Conservation (phyloP, 2,113 vertebrate species). For the Macquaria ambigua region DNA sequence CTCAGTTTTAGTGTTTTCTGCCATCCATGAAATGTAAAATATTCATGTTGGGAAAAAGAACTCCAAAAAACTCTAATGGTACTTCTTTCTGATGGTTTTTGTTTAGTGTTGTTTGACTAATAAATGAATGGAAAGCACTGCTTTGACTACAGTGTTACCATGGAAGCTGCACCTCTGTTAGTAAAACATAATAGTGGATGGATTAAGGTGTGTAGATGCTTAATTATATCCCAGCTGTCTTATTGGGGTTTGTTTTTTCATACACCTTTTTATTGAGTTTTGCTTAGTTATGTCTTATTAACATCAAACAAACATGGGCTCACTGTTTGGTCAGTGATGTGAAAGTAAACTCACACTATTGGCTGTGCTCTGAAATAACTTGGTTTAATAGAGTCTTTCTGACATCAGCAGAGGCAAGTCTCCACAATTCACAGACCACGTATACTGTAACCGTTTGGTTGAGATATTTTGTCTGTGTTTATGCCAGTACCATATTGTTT, state of each 20-base stretch:
- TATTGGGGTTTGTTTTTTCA: background rate
- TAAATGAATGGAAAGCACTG: slow-evolving; percentile 8
- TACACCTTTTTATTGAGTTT: background rate
- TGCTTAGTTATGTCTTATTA: background rate
- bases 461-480: no score
- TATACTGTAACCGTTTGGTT: no score
- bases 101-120: background rate
- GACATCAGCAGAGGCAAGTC: no score
- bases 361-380: background rate
- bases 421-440: no score
- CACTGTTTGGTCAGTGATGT: background rate
- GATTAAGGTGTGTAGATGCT: background rate
- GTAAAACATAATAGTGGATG: background rate
- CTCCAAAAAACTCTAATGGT: background rate
- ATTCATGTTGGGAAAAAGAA: background rate
- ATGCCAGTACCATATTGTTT: no score
- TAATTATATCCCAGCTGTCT: background rate
- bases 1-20: background rate
- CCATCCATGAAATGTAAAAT: background rate
- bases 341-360: background rate
- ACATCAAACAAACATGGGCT: background rate
- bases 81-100: background rate
- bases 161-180: slow-evolving; percentile 25
- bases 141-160: slow-evolving; percentile 5
- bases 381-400: no score